Conservation (phyloP, 64 coral and sea anemone species). For the Montipora cactus region DNA sequence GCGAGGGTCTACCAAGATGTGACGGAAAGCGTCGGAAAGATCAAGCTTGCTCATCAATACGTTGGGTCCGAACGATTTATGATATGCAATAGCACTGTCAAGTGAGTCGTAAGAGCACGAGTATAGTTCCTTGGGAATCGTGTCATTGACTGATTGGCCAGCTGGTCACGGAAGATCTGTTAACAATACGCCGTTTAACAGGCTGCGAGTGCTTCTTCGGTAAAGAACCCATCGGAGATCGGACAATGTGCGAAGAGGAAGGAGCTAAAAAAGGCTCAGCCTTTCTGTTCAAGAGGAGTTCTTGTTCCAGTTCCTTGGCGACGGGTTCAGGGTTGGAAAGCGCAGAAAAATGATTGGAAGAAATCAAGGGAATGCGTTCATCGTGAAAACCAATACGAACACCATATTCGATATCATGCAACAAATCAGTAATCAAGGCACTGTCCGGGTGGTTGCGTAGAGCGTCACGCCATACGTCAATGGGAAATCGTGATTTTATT, state of each 20-base stretch:
- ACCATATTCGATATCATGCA: constrained; percentile 53
- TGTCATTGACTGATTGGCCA: constrained; percentile 22
- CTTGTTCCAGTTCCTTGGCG: background rate
- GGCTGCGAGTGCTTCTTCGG: constrained; percentile 39
- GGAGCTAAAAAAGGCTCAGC: background rate
- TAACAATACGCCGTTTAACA: constrained; percentile 12
- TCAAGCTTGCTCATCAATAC: constrained; percentile 18
- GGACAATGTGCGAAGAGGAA: background rate
- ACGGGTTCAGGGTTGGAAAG: background rate
- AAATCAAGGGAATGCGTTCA: background rate
- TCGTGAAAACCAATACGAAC: constrained; percentile 22
- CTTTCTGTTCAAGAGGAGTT: background rate
- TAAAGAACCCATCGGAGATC: constrained; percentile 20
- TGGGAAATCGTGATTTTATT: background rate
- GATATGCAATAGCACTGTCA: background rate
- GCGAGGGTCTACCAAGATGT: background rate
- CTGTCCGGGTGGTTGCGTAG: background rate
- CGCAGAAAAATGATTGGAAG: constrained; percentile 1
- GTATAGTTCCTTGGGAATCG: constrained; percentile 1
- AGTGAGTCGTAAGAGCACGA: constrained; percentile 4
- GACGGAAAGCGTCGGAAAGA: constrained; percentile 13
- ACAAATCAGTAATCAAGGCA: constrained; percentile 17
- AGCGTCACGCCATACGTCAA: background rate
- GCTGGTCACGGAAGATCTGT: constrained; percentile 8
- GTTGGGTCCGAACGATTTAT: background rate